These are phyloP conservation scores for Nylanderia fulva DNA, from an alignment of 1,140 invertebrate species.

Conservation along the genomic window DNA sequence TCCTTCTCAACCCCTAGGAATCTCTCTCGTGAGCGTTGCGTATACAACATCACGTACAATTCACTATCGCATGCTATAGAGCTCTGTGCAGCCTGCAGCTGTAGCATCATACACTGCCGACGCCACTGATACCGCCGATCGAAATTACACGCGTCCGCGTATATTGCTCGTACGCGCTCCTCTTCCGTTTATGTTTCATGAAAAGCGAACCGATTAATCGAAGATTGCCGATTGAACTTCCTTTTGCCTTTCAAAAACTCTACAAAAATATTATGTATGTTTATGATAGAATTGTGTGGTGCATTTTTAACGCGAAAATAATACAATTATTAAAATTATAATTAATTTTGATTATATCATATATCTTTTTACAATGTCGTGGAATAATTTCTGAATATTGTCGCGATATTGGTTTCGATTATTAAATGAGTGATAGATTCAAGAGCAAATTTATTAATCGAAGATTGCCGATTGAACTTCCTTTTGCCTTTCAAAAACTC, in stretches of 20 bases:
- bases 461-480: conserved; percentile 13
- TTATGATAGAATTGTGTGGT: no score
- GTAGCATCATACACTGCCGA: conserved; percentile 72
- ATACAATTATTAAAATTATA: no score
- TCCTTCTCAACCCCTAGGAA: conserved; percentile 67
- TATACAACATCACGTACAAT: conserved; percentile 80
- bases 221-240: conserved; percentile 13
- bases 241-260: conserved; percentile 45
- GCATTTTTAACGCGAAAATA: no score
- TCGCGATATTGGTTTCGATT: no score
- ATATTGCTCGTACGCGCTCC: conserved; percentile 75
- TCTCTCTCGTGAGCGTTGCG: conserved; percentile 79
- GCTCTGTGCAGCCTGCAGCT: conserved; percentile 68
- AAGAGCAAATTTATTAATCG: no score
- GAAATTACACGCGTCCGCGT: conserved; percentile 84
- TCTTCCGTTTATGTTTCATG: conserved; percentile 71
- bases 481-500: conserved; percentile 45
- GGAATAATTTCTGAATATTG: no score
- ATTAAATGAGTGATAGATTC: no score
- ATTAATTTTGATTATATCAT: no score
- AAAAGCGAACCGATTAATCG: conserved; percentile 8
- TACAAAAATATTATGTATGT: neutral
- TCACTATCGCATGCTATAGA: conserved; percentile 67
- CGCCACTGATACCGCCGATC: conserved; percentile 78
- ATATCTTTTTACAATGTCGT: no score